Base-by-base conservation (phyloP, 2,113 vertebrate species). In the Chionodraco myersi region DNA sequence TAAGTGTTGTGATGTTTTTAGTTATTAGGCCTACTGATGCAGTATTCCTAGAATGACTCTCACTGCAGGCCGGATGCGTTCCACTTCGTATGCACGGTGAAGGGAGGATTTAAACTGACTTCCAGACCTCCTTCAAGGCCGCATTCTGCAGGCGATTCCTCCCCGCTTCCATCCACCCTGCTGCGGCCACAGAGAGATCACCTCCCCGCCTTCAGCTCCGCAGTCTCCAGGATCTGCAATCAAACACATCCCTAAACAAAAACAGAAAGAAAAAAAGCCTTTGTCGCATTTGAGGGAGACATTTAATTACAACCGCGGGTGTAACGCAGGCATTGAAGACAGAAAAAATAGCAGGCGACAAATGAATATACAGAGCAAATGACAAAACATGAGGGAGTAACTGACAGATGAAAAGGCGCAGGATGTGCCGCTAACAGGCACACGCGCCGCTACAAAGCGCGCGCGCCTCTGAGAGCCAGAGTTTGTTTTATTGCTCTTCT, bases 391-490 rank as follows among this genome's bases (percentile, higher is more conserved):
- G 89, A 92, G 93, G 93, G 90, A 85, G 91, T 93, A 94, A 96
- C 72, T 96, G 96, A 95, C 95, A 96, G 95, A 96, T 96, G 89
- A 96, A 96, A 96, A 94, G 93, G 84, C 91, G 89, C 92, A 82
- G 91, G 89, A 91, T 89, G 90, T 90, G 89, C 94, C 87, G 92
- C 94, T 94, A 95, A 94, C 92, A 94, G 95, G 94, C 94, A 94
- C 90, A 93, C 85, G 89, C 92, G 89, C 72, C 86, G 83, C 85
- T 95, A 95, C 94, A 95, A 94, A 96, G 94, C 94, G 72, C 82
- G 88, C 88, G 34, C 80, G 88, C 91, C 94, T 95, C 93, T 92
- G 94, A 96, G 95, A 95, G 93, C 92, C 88, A 34, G 84, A 93
- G 93, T 95, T 92, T 93, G 92, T 95, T 96, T 96, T 93, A 93